Evolutionary conservation across 2,797 vertebrate species (phyloP).

Genomic region (Apogon talboti): DNA sequence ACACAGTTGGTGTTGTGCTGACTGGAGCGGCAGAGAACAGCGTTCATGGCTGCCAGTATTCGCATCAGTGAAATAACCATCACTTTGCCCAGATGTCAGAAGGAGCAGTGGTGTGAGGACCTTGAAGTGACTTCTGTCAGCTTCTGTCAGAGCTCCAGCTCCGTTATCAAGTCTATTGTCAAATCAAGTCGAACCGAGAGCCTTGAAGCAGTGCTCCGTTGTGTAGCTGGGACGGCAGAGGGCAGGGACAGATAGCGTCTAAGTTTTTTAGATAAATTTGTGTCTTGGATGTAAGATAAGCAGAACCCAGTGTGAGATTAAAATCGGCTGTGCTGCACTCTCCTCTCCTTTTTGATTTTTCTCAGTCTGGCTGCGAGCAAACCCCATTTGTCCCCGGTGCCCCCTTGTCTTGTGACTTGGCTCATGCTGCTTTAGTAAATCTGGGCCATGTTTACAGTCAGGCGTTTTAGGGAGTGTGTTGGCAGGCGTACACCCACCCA

Average conservation of each 20-base stretch:
- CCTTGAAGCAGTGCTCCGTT: conserved; percentile 43
- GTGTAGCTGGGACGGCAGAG: conserved; percentile 33
- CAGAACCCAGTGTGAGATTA: conserved; percentile 44
- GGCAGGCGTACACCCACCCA: conserved; percentile 48
- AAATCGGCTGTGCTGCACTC: conserved; percentile 44
- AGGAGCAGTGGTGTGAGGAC: conserved; percentile 46
- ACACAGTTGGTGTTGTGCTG: conserved; percentile 12
- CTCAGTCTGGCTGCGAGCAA: conserved; percentile 36
- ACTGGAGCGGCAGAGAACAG: conserved; percentile 14
- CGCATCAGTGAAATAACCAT: conserved; percentile 36
- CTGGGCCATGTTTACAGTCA: conserved; percentile 75
- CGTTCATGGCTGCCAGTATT: conserved; percentile 22
- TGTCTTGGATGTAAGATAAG: conserved; percentile 54
- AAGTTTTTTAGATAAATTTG: conserved; percentile 6
- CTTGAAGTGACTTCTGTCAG: conserved; percentile 54
- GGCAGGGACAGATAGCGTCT: conserved; percentile 18
- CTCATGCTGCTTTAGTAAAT: conserved; percentile 70
- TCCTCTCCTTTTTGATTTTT: conserved; percentile 34
- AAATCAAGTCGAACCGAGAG: conserved; percentile 52
- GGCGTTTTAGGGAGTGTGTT: conserved; percentile 57
- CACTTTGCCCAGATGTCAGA: conserved; percentile 39
- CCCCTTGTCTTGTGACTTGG: conserved; percentile 72
- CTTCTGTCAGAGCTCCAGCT: conserved; percentile 44
- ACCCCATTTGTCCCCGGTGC: conserved; percentile 65
- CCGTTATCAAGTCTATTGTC: conserved; percentile 40